A percentile compares a stretch with the other conserved stretches of the same genome.
These are phyloP conservation scores for Papilio protenor DNA, from an alignment of 2,888 invertebrate genomes.

Conservation along the genomic window DNA sequence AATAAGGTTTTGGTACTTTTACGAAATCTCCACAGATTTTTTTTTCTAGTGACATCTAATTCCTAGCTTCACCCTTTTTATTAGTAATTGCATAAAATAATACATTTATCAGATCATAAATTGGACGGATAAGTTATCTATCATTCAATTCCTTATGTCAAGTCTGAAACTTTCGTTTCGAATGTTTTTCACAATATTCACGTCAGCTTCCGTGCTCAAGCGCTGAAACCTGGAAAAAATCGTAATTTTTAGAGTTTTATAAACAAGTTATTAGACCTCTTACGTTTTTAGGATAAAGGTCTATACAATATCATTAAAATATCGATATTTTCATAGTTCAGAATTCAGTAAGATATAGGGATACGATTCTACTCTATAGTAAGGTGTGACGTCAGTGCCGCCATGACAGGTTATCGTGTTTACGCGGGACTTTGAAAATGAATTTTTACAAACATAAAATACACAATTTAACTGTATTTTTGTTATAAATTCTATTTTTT, in stretches of 20 bases:
- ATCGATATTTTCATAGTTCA: too few relatives aligned
- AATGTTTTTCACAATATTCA: conserved; percentile 14
- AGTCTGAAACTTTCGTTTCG: background rate
- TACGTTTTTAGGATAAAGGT: background rate
- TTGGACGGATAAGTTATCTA: conserved; percentile 21
- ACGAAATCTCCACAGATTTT: background rate
- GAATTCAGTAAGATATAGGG: too few relatives aligned
- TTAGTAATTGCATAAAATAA: conserved; percentile 3
- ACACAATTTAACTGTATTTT: too few relatives aligned
- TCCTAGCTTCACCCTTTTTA: conserved; percentile 32
- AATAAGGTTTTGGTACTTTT: background rate
- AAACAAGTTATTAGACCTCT: background rate
- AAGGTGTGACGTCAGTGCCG: too few relatives aligned
- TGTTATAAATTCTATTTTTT: too few relatives aligned
- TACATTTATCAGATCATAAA: conserved; percentile 14
- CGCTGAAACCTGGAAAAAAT: conserved; percentile 60
- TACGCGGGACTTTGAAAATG: too few relatives aligned
- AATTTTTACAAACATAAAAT: too few relatives aligned
- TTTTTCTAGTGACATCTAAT: background rate
- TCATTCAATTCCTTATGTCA: conserved; percentile 28
- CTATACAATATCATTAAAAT: too few relatives aligned
- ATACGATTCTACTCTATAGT: too few relatives aligned
- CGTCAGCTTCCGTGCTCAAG: conserved; percentile 51
- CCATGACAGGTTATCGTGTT: too few relatives aligned
- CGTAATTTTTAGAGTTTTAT: background rate